These are phyloP conservation scores for Phymorhynchus buccinoides DNA, from an alignment of 1,140 invertebrate species.

Conservation along the genomic window DNA sequence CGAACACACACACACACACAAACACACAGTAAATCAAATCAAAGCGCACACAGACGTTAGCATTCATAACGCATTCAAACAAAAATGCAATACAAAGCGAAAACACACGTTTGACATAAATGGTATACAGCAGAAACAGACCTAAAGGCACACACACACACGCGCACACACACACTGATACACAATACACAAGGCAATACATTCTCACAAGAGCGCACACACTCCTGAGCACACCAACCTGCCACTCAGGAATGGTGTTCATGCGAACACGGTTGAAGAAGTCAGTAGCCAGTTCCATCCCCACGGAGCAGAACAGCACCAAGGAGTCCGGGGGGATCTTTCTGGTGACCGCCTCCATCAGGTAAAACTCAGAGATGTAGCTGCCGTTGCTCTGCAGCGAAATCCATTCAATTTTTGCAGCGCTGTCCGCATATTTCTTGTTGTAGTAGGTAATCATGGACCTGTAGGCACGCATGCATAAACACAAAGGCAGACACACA, in stretches of 20 bases:
- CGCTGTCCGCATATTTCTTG: conserved; percentile 77
- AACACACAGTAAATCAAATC: no score
- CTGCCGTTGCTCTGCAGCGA: conserved; percentile 74
- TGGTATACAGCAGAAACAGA: no score
- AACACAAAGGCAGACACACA: no score
- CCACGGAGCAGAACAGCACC: conserved; percentile 63
- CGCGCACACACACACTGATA: no score
- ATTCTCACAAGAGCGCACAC: no score
- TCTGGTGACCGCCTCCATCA: conserved; percentile 78
- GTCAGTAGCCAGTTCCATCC: conserved; percentile 81
- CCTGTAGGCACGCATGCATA: neutral
- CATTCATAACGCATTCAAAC: no score
- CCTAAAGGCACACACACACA: no score
- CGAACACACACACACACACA: no score
- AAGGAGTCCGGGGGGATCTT: conserved; percentile 77
- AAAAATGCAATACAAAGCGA: no score
- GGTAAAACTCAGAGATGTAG: conserved; percentile 76
- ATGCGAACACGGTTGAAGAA: conserved; percentile 81
- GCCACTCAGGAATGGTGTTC: conserved; percentile 73
- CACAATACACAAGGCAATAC: no score
- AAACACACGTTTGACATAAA: no score
- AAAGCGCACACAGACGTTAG: no score
- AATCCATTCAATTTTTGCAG: conserved; percentile 75
- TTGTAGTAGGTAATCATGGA: conserved; percentile 74
- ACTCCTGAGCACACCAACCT: conserved; percentile 69